Base-by-base conservation (phyloP, 2,797 vertebrate genomes). In the Neostethus bicornis region DNA sequence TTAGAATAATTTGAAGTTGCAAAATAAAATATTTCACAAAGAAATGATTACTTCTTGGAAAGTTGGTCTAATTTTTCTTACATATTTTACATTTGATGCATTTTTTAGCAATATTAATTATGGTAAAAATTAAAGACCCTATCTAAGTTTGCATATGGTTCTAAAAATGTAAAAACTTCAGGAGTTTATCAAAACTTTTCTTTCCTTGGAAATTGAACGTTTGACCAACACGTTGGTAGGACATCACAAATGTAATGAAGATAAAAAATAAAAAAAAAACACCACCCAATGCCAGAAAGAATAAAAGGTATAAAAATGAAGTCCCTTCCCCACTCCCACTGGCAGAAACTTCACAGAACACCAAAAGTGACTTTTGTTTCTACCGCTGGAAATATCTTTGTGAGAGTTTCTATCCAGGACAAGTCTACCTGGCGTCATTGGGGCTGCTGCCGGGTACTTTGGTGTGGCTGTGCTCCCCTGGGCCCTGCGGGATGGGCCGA, bases 341-440 rank as follows among this genome's bases (percentile, higher is more conserved):
- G 44, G 23, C 3, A 51, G 20, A 66, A 44, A 42, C 34, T 17
- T 41, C n/a, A 35, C 20, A 21, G 31, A 19, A 35, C 37, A 17
- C 16, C 1, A 5, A 19, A 32, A 19, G 2, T 1, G 7, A 38
- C 6, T 44, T 53, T 54, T 37, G 28, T 52, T 45, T 14, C 28
- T 28, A 23, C 19, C 32, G 44, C 44, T 5, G 26, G 17, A 51
- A 51, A 35, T 26, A 10, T 53, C 25, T 61, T 70, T 55, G 51
- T 34, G 54, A 51, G 43, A 55, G 38, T 57, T 67, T 74, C 53
- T 56, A 56, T 13, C 50, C 46, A 55, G 66, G 54, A 74, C 61
- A 65, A 47, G 80, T 85, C 96, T 99, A 99, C 96, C 96, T 99
- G 95, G 91, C 87, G 25, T 98, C 96, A 96, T 87, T 93, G 83